These are phyloP conservation scores for Alligator mississippiensis DNA, from an alignment of 2,113 vertebrate species.

Conservation along the genomic window DNA sequence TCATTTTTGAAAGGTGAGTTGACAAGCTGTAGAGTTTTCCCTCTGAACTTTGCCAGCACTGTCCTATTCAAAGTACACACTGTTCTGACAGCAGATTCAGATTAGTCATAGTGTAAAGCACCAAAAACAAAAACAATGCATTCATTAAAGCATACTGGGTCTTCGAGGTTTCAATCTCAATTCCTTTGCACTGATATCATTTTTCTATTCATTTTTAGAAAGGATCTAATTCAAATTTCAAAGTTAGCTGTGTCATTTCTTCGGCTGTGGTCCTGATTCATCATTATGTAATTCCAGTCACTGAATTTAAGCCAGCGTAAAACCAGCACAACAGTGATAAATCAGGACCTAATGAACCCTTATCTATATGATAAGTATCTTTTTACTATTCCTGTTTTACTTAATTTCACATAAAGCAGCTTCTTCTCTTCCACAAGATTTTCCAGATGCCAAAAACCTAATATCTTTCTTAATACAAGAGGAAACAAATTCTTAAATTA, in stretches of 20 bases:
- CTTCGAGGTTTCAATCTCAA: neutral
- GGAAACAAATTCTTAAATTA: neutral
- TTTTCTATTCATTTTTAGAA: neutral
- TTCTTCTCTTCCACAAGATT: neutral
- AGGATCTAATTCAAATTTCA: neutral
- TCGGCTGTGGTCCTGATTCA: neutral
- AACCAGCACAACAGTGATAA: neutral
- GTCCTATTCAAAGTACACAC: slow-evolving; percentile 32
- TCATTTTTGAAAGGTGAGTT: slow-evolving; percentile 65
- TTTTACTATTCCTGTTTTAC: neutral
- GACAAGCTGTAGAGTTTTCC: slow-evolving; percentile 70
- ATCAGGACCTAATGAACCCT: neutral
- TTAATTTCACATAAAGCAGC: neutral
- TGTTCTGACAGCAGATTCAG: slow-evolving; percentile 24
- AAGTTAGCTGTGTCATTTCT: neutral
- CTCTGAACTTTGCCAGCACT: slow-evolving; percentile 47
- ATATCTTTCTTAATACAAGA: neutral
- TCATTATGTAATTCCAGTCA: neutral
- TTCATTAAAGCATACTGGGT: neutral
- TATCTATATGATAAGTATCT: neutral
- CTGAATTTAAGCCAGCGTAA: neutral
- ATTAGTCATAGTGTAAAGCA: slow-evolving; percentile 11
- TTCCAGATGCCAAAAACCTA: neutral
- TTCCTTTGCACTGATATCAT: neutral
- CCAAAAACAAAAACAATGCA: neutral